Percentiles rank a stretch among this genome's conserved stretches.
Evolutionary conservation across 2,113 vertebrate species (phyloP).

Genomic region (Pachycephala philippinensis): DNA sequence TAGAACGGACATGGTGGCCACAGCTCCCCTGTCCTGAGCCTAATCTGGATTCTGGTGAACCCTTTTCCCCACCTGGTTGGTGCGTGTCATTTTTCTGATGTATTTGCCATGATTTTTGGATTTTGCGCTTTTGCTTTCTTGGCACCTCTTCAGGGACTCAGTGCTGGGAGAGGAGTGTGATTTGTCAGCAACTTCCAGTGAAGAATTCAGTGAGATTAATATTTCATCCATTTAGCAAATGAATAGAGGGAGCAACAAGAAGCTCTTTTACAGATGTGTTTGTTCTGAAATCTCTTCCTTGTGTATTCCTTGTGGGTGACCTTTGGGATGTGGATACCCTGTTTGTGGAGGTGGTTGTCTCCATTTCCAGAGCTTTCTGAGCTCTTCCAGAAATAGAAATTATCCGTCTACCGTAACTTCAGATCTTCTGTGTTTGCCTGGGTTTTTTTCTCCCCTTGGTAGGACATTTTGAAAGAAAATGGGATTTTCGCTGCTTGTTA

Average conservation of each 20-base stretch:
- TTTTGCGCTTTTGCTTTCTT: background rate
- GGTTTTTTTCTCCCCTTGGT: background rate
- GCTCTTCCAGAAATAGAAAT: conserved; percentile 12
- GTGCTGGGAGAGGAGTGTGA: background rate
- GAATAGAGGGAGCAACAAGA: conserved; percentile 1
- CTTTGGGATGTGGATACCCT: background rate
- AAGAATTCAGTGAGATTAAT: background rate
- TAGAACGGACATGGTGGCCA: background rate
- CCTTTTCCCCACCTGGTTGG: background rate
- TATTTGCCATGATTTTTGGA: background rate
- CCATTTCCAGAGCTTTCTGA: conserved; percentile 16
- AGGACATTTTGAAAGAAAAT: conserved; percentile 39
- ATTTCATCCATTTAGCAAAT: conserved; percentile 14
- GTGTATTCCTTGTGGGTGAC: background rate
- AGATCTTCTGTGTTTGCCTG: background rate
- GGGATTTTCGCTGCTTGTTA: conserved; percentile 1
- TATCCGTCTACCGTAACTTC: background rate
- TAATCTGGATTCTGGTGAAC: background rate
- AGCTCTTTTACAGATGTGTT: background rate
- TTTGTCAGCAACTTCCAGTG: conserved; percentile 34
- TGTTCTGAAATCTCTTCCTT: background rate
- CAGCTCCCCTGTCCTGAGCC: background rate
- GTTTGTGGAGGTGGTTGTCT: background rate
- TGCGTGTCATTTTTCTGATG: background rate
- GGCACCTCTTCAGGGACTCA: background rate